A percentile compares a stretch with the other conserved stretches of the same genome.
Evolutionary conservation across 53 echinoderm and acorn worm species (phyloP).

Genomic region (Patiria pectinifera): DNA sequence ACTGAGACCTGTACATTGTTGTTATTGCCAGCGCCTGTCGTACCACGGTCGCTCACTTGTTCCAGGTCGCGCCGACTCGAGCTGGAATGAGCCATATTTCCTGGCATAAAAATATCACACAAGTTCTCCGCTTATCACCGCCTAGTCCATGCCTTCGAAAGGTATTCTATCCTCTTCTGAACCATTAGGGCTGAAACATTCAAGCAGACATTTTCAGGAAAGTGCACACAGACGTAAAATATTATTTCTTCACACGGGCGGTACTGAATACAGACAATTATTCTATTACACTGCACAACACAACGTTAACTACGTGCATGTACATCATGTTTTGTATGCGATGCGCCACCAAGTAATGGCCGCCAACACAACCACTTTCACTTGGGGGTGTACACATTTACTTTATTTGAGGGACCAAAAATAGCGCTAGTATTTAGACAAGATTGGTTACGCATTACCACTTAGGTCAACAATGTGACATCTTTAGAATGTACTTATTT

Average conservation of each 20-base stretch:
- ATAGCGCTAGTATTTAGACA: too few species aligned
- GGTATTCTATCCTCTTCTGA: slow-evolving; percentile 25
- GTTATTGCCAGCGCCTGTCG: slow-evolving; percentile 53
- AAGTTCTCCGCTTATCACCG: slow-evolving; percentile 28
- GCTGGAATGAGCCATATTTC: slow-evolving; percentile 54
- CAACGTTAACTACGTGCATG: background rate
- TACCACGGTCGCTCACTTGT: slow-evolving; percentile 46
- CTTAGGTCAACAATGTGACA: background rate
- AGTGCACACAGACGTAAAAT: background rate
- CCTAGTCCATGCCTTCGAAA: slow-evolving; percentile 42
- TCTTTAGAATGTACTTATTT: background rate
- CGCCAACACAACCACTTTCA: slow-evolving; percentile 49
- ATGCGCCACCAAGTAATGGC: slow-evolving; percentile 14
- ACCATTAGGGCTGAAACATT: slow-evolving; percentile 18
- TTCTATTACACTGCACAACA: background rate
- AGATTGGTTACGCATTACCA: too few species aligned
- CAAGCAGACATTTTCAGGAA: slow-evolving; percentile 30
- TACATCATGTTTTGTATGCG: background rate
- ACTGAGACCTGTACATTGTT: slow-evolving; percentile 47
- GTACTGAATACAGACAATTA: background rate
- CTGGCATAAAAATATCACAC: slow-evolving; percentile 31
- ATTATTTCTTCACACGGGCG: background rate
- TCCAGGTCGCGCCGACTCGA: slow-evolving; percentile 57
- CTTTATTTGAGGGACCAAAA: background rate
- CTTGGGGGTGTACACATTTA: slow-evolving; percentile 23